phyloP scores from a whole-genome alignment of 2,797 vertebrate genomes.

The Salmo trutta region DNA sequence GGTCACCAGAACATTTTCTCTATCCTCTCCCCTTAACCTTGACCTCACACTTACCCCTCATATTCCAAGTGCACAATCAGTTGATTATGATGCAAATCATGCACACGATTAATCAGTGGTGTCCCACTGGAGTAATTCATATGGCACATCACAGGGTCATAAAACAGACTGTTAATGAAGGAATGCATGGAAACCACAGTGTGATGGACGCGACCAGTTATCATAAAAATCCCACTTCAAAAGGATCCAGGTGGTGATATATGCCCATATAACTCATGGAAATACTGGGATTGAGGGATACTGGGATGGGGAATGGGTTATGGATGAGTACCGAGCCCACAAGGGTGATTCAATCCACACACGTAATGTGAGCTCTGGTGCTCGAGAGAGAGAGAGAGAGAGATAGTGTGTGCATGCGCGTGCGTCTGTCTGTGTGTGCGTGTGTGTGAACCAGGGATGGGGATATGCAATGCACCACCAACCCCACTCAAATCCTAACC shows the following conservation, averaged over 20 bases:
- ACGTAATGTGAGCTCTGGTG: neutral
- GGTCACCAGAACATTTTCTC: neutral
- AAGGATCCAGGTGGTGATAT: neutral
- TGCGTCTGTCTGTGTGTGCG: neutral
- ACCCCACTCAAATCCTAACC: too few species aligned
- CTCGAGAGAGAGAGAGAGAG: too few species aligned
- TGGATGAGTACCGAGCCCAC: neutral
- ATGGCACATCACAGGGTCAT: slow-evolving; percentile 6
- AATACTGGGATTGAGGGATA: neutral
- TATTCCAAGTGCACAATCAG: neutral
- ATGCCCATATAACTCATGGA: neutral
- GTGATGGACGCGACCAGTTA: neutral
- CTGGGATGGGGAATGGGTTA: neutral
- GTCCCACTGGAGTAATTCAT: slow-evolving; percentile 12
- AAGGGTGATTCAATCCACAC: neutral
- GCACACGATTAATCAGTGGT: slow-evolving; percentile 11
- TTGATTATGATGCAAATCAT: neutral
- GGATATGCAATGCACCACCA: neutral
- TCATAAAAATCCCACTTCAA: slow-evolving; percentile 1
- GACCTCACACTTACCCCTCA: too few species aligned
- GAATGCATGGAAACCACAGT: neutral
- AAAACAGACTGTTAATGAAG: neutral
- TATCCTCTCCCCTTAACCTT: too few species aligned
- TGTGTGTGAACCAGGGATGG: neutral
- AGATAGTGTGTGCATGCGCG: neutral